These are phyloP conservation scores for Murina feae DNA, from an alignment of 2,113 vertebrate genomes.

Conservation along the genomic window DNA sequence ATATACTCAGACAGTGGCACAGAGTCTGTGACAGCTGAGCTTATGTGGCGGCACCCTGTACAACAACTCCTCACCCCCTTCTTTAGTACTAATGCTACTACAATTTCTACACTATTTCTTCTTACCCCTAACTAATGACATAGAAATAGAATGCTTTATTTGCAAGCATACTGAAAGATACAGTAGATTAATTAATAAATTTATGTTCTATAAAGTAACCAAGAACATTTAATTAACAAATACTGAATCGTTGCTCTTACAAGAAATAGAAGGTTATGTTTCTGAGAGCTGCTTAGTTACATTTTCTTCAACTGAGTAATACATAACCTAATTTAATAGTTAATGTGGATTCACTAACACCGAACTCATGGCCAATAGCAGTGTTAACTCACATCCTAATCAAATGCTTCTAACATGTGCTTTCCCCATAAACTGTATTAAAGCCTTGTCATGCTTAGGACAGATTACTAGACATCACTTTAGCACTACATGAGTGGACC, in stretches of 20 bases:
- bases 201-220: neutral
- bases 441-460: neutral
- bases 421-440: neutral
- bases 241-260: neutral
- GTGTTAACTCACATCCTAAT: neutral
- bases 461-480: neutral
- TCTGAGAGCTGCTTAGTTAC: neutral
- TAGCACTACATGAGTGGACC: neutral
- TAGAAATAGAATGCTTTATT: neutral
- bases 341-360: neutral
- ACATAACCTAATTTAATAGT: neutral
- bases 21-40: neutral
- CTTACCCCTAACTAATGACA: neutral
- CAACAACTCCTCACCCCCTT: neutral
- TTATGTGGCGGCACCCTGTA: neutral
- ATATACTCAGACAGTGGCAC: neutral
- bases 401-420: neutral
- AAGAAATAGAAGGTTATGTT: neutral
- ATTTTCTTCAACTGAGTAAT: neutral
- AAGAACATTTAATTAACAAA: neutral
- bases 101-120: neutral
- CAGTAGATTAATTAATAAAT: neutral
- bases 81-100: neutral
- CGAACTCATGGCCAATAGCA: neutral
- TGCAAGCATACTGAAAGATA: neutral